Conservation (phyloP, 2,797 vertebrate genomes). For the Pipistrellus kuhlii region DNA sequence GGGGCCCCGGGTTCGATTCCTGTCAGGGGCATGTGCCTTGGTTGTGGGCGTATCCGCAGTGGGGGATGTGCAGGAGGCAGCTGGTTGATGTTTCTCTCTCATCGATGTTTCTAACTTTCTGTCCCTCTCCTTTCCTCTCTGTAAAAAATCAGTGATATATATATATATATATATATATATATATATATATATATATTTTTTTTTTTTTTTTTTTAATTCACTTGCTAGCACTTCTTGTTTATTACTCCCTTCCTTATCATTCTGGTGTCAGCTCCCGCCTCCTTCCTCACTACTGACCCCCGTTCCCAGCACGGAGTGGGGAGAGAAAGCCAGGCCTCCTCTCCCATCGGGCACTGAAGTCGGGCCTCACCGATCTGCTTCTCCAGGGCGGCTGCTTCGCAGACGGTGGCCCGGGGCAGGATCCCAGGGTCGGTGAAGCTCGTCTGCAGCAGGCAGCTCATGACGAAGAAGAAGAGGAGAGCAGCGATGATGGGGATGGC, state of each 20-base stretch:
- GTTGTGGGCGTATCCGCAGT: too few relatives aligned
- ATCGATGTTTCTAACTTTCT: too few relatives aligned
- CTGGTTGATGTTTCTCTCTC: too few relatives aligned
- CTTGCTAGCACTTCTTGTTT: not conserved
- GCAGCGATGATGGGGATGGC: conserved; percentile 96
- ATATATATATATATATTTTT: too few relatives aligned
- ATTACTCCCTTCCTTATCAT: not conserved
- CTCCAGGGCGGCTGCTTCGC: conserved; percentile 96
- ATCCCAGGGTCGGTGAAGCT: conserved; percentile 98
- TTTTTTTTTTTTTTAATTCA: too few relatives aligned
- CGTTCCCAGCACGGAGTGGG: not conserved
- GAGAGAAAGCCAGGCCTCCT: conserved; percentile 25
- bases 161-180: too few relatives aligned
- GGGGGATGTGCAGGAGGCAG: too few relatives aligned
- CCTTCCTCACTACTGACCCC: not conserved
- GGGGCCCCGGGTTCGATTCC: too few relatives aligned
- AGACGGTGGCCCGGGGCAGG: conserved; percentile 95
- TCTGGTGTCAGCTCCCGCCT: not conserved
- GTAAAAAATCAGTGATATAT: too few relatives aligned
- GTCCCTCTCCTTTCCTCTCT: too few relatives aligned
- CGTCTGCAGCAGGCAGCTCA: conserved; percentile 94
- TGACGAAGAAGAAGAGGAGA: conserved; percentile 95
- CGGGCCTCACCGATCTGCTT: conserved; percentile 93
- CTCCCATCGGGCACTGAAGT: not conserved
- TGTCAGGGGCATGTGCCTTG: too few relatives aligned